Conservation (phyloP, 2,113 vertebrate species). For the Dicrurus megarhynchus region DNA sequence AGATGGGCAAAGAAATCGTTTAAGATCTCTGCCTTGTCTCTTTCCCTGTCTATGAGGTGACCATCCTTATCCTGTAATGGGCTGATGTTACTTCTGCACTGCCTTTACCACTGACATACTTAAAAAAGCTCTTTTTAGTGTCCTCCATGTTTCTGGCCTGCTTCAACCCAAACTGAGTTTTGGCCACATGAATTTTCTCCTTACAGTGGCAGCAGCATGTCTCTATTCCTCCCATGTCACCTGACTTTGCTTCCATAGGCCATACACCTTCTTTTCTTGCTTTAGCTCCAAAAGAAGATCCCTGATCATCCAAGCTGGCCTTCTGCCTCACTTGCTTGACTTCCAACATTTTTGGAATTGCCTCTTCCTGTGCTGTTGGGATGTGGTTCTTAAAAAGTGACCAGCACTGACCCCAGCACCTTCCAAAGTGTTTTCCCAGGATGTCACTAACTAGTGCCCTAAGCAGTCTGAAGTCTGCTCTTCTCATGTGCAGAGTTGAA, state of each 20-base stretch:
- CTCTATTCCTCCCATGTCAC: not conserved
- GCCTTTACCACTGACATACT: not conserved
- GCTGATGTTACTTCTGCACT: not conserved
- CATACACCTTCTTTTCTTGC: not conserved
- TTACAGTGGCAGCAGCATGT: not conserved
- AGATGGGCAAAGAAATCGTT: not conserved
- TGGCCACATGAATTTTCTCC: not conserved
- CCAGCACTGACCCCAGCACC: too few species aligned
- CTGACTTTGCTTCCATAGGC: not conserved
- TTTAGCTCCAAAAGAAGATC: not conserved
- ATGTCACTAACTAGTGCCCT: not conserved
- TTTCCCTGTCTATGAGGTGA: not conserved
- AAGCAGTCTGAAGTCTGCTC: not conserved
- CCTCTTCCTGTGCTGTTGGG: not conserved
- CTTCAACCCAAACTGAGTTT: not conserved
- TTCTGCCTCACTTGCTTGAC: not conserved
- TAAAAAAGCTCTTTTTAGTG: not conserved
- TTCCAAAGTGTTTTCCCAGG: not conserved
- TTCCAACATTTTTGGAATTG: not conserved
- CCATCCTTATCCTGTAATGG: not conserved
- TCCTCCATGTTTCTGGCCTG: fast-evolving
- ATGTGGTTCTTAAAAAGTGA: not conserved
- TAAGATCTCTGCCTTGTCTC: not conserved
- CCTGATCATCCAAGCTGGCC: not conserved
- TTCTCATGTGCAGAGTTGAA: not conserved